Conservation (phyloP, 2,888 invertebrate genomes). For the Cheilosia impressa region DNA sequence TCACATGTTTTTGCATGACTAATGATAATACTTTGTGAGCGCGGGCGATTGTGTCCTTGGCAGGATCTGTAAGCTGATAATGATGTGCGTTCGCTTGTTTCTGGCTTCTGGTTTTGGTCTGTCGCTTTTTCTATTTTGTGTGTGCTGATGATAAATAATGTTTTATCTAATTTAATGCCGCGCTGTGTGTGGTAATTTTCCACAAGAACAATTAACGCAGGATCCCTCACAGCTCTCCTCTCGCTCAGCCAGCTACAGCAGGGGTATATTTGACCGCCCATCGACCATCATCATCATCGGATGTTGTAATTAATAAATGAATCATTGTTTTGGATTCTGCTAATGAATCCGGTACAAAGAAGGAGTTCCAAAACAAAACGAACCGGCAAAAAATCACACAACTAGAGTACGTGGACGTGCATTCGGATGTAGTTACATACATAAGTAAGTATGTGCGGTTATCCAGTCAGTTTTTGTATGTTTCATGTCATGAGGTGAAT, state of each 20-base stretch:
- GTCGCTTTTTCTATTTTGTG: constrained; percentile 16
- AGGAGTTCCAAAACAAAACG: constrained; percentile 14
- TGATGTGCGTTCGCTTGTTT: constrained; percentile 71
- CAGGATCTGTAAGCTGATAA: constrained; percentile 74
- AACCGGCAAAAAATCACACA: constrained; percentile 18
- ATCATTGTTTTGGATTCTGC: constrained; percentile 66
- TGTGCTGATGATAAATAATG: constrained; percentile 72
- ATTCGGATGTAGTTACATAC: no score
- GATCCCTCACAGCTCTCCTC: constrained; percentile 9
- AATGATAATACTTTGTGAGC: constrained; percentile 70
- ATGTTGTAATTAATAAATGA: constrained; percentile 73
- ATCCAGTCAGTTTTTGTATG: no score
- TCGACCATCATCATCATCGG: constrained; percentile 32
- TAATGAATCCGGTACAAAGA: constrained; percentile 55
- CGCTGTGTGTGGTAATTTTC: constrained; percentile 70
- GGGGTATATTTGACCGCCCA: constrained; percentile 53
- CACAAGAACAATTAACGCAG: constrained; percentile 66
- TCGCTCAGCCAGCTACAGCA: not conserved
- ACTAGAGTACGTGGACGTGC: not conserved
- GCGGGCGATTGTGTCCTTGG: constrained; percentile 70
- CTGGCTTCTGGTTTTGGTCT: constrained; percentile 55
- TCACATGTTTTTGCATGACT: constrained; percentile 66
- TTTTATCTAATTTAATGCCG: constrained; percentile 74
- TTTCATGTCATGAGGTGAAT: no score
- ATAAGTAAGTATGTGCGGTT: no score